These are phyloP conservation scores for Albula goreensis DNA, from an alignment of 2,113 vertebrate genomes.

Conservation along the genomic window DNA sequence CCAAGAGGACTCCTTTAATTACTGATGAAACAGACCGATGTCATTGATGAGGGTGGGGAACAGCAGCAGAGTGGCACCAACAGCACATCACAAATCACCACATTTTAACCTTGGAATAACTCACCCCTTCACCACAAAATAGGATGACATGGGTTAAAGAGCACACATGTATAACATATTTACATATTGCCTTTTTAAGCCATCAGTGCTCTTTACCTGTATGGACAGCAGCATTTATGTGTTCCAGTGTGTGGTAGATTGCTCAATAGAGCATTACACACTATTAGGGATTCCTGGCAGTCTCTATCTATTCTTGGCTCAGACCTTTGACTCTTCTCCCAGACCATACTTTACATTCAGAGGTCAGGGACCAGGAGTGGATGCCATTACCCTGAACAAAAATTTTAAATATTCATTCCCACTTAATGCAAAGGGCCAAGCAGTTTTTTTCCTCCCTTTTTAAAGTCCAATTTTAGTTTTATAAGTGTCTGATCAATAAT, in stretches of 20 bases:
- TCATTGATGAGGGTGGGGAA: neutral
- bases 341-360: slow-evolving; percentile 13
- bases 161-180: neutral
- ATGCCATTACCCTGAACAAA: slow-evolving; percentile 20
- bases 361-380: neutral
- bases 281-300: slow-evolving; percentile 41
- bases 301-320: slow-evolving; percentile 2
- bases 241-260: slow-evolving; percentile 42
- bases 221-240: neutral
- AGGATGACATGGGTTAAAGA: neutral
- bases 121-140: neutral
- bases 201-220: neutral
- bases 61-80: neutral
- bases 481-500: slow-evolving; percentile 47
- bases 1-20: neutral
- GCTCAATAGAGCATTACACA: slow-evolving; percentile 38
- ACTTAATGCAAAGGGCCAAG: neutral
- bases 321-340: slow-evolving; percentile 8
- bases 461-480: slow-evolving; percentile 24
- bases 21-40: neutral
- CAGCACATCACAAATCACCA: no score
- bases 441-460: neutral
- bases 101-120: no score
- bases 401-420: slow-evolving; percentile 21
- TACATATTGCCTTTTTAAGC: neutral